Conservation (phyloP, 2,888 invertebrate species). For the Bombylius major region DNA sequence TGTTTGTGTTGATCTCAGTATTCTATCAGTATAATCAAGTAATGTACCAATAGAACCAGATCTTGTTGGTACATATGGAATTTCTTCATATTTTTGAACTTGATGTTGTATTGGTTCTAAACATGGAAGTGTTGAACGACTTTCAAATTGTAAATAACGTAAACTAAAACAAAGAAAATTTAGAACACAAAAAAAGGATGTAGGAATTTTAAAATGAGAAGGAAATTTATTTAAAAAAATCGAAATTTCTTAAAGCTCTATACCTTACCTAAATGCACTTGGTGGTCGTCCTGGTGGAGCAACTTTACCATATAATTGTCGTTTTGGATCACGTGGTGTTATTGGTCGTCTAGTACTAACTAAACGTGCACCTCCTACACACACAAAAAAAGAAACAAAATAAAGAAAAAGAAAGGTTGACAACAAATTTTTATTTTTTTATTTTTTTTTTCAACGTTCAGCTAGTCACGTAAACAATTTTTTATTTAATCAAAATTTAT, state of each 20-base stretch:
- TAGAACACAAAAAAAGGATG: not conserved
- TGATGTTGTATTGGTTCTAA: slow-evolving; percentile 25
- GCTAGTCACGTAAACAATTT: too few relatives aligned
- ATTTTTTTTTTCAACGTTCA: not conserved
- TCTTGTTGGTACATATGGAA: slow-evolving; percentile 7
- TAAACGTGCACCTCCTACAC: slow-evolving; percentile 26
- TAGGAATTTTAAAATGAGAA: not conserved
- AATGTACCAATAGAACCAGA: slow-evolving; percentile 15
- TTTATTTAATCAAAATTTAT: too few relatives aligned
- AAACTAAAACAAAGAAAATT: slow-evolving; percentile 38
- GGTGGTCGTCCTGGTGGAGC: slow-evolving; percentile 49
- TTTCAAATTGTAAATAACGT: slow-evolving; percentile 48
- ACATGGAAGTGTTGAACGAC: slow-evolving; percentile 30
- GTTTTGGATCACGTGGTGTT: slow-evolving; percentile 68
- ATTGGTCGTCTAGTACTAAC: slow-evolving; percentile 74
- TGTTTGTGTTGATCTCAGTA: not conserved
- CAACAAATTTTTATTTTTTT: too few relatives aligned
- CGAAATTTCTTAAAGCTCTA: not conserved
- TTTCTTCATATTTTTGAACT: slow-evolving; percentile 2
- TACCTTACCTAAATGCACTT: slow-evolving; percentile 57
- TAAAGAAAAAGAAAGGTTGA: not conserved
- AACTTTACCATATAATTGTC: slow-evolving; percentile 58
- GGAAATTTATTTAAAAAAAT: not conserved
- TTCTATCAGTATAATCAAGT: slow-evolving; percentile 6
- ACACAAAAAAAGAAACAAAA: not conserved